Percentiles rank a stretch among this genome's conserved stretches.
These are phyloP conservation scores for Branchinecta lindahli DNA, from an alignment of 1,140 invertebrate genomes.

Conservation along the genomic window DNA sequence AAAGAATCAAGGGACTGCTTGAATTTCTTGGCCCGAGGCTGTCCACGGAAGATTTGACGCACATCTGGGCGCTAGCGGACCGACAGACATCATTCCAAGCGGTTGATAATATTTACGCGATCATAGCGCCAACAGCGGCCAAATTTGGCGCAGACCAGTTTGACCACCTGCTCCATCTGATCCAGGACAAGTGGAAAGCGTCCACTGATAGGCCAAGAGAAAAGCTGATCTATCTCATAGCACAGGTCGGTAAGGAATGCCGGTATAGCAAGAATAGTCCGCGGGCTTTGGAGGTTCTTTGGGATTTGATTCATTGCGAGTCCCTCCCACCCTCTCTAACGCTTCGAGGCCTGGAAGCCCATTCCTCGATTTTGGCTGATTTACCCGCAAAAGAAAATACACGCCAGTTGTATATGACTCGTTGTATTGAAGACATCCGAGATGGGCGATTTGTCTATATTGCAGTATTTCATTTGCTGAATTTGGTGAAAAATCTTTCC, in stretches of 20 bases:
- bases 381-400: conserved; percentile 33
- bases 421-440: conserved; percentile 39
- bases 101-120: conserved; percentile 39
- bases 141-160: conserved; percentile 37
- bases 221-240: conserved; percentile 36
- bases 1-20: conserved; percentile 36
- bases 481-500: conserved; percentile 34
- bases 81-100: conserved; percentile 33
- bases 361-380: conserved; percentile 37
- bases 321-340: conserved; percentile 33
- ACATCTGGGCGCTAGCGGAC: conserved; percentile 37
- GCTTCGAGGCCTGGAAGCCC: conserved; percentile 36
- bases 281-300: conserved; percentile 36
- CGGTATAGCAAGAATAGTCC: conserved; percentile 23
- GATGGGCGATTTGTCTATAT: conserved; percentile 33
- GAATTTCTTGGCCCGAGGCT: conserved; percentile 38
- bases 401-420: conserved; percentile 33
- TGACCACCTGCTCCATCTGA: conserved; percentile 34
- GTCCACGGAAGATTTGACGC: conserved; percentile 35
- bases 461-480: conserved; percentile 32
- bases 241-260: conserved; percentile 38
- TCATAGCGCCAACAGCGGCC: conserved; percentile 37
- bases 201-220: conserved; percentile 35
- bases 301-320: conserved; percentile 36
- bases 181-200: conserved; percentile 32